These are phyloP conservation scores for Barypeithes pellucidus DNA, from an alignment of 2,888 invertebrate species.

Conservation along the genomic window DNA sequence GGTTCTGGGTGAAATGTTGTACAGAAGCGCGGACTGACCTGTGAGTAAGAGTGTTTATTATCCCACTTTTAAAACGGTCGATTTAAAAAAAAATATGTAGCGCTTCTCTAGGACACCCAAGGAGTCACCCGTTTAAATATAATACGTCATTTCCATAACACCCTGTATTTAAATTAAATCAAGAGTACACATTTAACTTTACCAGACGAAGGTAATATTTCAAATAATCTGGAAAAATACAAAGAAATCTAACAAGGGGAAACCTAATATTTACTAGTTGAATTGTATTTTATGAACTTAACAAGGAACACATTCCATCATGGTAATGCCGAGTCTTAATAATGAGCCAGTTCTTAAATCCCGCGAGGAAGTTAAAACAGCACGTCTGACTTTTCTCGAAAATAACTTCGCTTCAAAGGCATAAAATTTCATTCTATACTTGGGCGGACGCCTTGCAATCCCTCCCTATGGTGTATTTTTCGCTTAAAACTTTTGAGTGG, in stretches of 20 bases:
- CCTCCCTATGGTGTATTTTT: conserved; percentile 50
- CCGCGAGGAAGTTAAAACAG: conserved; percentile 22
- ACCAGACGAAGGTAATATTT: no score
- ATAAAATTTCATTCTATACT: conserved; percentile 46
- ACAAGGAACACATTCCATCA: neutral
- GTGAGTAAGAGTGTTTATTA: no score
- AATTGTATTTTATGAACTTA: neutral
- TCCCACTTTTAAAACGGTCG: no score
- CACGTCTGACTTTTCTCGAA: conserved; percentile 31
- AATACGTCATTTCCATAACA: no score
- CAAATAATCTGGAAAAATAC: no score
- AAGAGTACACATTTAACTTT: no score
- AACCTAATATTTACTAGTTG: neutral
- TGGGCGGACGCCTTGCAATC: conserved; percentile 33
- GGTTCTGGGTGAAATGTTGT: no score
- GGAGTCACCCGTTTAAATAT: no score
- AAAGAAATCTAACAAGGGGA: neutral
- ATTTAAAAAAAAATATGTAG: no score
- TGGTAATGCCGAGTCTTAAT: conserved; percentile 3
- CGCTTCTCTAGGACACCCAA: no score
- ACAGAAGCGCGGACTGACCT: no score
- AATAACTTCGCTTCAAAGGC: conserved; percentile 22
- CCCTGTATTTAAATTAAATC: no score
- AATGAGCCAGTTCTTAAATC: conserved; percentile 11
- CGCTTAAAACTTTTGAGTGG: conserved; percentile 50